Conservation (phyloP, 2,113 vertebrate genomes). For the Notothenia rossii region DNA sequence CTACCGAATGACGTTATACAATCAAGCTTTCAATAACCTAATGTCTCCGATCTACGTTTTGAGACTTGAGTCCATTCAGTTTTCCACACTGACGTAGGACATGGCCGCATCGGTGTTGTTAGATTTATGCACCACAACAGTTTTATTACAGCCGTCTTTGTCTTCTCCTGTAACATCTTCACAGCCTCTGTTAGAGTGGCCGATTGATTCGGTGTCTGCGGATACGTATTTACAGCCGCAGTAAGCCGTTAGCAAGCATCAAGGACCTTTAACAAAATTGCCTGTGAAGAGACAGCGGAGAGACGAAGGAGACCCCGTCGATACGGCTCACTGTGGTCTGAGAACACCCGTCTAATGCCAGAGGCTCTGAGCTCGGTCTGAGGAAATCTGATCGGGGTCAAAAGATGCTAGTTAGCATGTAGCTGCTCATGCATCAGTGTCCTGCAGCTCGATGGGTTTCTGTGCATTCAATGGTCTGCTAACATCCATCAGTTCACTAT, state of each 20-base stretch:
- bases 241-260: conserved; percentile 75
- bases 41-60: background rate
- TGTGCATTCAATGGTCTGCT: too few species aligned
- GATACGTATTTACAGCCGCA: conserved; percentile 77
- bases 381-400: conserved; percentile 65
- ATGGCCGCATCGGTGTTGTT: conserved; percentile 9
- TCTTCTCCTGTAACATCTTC: conserved; percentile 63
- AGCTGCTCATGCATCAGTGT: background rate
- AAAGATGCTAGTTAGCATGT: too few species aligned
- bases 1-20: background rate
- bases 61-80: conserved; percentile 4
- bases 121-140: background rate
- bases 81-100: background rate
- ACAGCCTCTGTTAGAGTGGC: conserved; percentile 69
- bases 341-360: conserved; percentile 63
- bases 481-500: too few species aligned
- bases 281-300: conserved; percentile 64
- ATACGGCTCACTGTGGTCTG: too few species aligned
- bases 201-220: conserved; percentile 73
- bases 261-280: conserved; percentile 81
- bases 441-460: too few species aligned
- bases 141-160: conserved; percentile 4
- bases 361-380: conserved; percentile 68
- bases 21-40: too few species aligned
- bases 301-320: conserved; percentile 68